Evolutionary conservation across 1,140 invertebrate species (phyloP).

Genomic region (Pseudobourletiella spinata): DNA sequence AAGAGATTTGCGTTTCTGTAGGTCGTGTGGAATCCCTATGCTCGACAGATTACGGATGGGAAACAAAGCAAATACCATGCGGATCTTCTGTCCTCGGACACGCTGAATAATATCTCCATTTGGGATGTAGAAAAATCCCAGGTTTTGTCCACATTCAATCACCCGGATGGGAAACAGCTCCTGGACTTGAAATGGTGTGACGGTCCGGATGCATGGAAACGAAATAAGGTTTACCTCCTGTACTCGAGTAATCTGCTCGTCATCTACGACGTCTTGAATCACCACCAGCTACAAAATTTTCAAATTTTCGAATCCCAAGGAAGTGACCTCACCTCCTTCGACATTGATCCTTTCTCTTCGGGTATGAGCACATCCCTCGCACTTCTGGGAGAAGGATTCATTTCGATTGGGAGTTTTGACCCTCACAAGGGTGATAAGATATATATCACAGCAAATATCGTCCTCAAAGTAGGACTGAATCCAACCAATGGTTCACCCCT

Average conservation of each 20-base stretch:
- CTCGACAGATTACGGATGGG: slow-evolving; percentile 15
- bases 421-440: slow-evolving; percentile 17
- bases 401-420: slow-evolving; percentile 12
- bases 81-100: slow-evolving; percentile 26
- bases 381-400: slow-evolving; percentile 9
- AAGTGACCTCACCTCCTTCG: slow-evolving; percentile 15
- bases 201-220: slow-evolving; percentile 26
- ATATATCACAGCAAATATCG: background rate
- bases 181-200: slow-evolving; percentile 20
- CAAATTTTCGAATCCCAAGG: slow-evolving; percentile 4
- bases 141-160: slow-evolving; percentile 15
- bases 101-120: slow-evolving; percentile 13
- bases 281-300: slow-evolving; percentile 20
- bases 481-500: background rate
- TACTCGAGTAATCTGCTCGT: slow-evolving; percentile 28
- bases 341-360: slow-evolving; percentile 10
- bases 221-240: slow-evolving; percentile 29
- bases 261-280: slow-evolving; percentile 21
- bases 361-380: slow-evolving; percentile 12
- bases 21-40: slow-evolving; percentile 25
- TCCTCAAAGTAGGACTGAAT: background rate
- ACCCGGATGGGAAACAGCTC: slow-evolving; percentile 22
- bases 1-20: no score
- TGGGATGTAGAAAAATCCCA: slow-evolving; percentile 30
- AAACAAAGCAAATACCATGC: slow-evolving; percentile 14